Evolutionary conservation across 1,140 invertebrate species (phyloP).

Genomic region (Drosophila ohnishii): DNA sequence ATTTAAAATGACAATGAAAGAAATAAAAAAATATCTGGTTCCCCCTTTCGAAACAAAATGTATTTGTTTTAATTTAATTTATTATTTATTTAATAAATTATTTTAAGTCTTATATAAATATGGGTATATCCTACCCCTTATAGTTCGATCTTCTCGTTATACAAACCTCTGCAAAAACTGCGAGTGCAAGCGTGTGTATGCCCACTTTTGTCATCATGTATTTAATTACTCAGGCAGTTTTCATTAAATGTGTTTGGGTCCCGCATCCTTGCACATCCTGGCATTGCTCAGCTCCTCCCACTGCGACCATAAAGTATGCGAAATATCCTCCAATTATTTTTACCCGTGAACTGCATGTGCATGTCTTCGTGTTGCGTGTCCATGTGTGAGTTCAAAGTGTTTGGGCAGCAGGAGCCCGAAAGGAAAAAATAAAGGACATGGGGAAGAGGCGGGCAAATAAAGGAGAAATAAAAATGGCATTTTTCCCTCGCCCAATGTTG

Average conservation of each 20-base stretch:
- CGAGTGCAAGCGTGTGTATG: slow-evolving; percentile 11
- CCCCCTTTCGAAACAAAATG: neutral
- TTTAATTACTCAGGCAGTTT: slow-evolving; percentile 79
- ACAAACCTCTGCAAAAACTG: neutral
- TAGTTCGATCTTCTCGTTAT: neutral
- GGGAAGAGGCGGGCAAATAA: slow-evolving; percentile 29
- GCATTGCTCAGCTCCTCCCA: slow-evolving; percentile 7
- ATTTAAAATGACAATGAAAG: too few species aligned
- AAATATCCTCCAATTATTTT: slow-evolving; percentile 80
- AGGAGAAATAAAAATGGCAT: slow-evolving; percentile 42
- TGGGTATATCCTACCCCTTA: neutral
- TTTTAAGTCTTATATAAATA: neutral
- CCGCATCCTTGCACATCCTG: slow-evolving; percentile 36
- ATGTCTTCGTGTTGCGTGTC: slow-evolving; percentile 12
- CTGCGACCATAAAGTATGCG: slow-evolving; percentile 64
- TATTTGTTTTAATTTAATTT: neutral
- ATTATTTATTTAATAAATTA: neutral
- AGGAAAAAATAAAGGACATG: slow-evolving; percentile 5
- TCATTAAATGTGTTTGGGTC: slow-evolving; percentile 67
- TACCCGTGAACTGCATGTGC: slow-evolving; percentile 43
- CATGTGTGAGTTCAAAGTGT: slow-evolving; percentile 72
- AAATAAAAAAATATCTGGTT: too few species aligned
- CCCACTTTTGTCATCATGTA: slow-evolving; percentile 72
- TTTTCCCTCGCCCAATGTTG: slow-evolving; percentile 10
- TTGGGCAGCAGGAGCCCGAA: slow-evolving; percentile 28